Percentiles rank a stretch among this genome's conserved stretches.
These are phyloP conservation scores for Osmoderma eremita DNA, from an alignment of 2,888 invertebrate genomes.

Conservation along the genomic window DNA sequence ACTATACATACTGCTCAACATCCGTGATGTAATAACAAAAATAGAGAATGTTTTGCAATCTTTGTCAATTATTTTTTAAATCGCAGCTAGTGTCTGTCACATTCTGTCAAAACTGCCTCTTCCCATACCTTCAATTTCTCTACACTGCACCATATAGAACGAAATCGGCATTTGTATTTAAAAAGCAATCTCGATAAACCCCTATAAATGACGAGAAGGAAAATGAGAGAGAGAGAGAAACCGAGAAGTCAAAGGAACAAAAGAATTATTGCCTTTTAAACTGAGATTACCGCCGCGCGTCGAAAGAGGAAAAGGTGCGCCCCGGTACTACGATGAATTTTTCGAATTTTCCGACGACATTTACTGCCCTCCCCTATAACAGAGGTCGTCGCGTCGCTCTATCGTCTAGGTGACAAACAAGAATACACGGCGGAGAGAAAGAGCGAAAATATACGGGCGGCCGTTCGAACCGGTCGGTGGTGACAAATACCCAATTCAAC, in stretches of 20 bases:
- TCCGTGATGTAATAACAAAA: no score
- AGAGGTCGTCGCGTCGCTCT: slow-evolving; percentile 18
- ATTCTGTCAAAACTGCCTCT: no score
- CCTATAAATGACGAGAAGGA: slow-evolving; percentile 46
- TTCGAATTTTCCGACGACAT: slow-evolving; percentile 20
- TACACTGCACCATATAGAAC: slow-evolving; percentile 24
- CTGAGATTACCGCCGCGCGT: slow-evolving; percentile 51
- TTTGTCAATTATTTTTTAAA: no score
- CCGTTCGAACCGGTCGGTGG: slow-evolving; percentile 40
- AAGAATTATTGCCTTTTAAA: slow-evolving; percentile 55
- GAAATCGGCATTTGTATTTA: slow-evolving; percentile 40
- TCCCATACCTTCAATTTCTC: no score
- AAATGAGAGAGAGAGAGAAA: no score
- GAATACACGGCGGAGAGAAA: slow-evolving; percentile 12
- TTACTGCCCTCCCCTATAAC: neutral
- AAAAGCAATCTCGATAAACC: slow-evolving; percentile 52
- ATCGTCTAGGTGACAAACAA: slow-evolving; percentile 14
- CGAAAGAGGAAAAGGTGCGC: slow-evolving; percentile 44
- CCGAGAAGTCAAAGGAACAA: slow-evolving; percentile 50
- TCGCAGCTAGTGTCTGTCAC: no score
- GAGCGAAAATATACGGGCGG: slow-evolving; percentile 10
- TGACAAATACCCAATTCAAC: slow-evolving; percentile 48
- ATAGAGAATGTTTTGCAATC: no score
- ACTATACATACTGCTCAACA: no score
- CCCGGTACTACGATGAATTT: slow-evolving; percentile 34